Percentiles rank a stretch among this genome's conserved stretches.
Evolutionary conservation across 2,797 vertebrate species (phyloP).

Genomic region (Fistularia commersonii): DNA sequence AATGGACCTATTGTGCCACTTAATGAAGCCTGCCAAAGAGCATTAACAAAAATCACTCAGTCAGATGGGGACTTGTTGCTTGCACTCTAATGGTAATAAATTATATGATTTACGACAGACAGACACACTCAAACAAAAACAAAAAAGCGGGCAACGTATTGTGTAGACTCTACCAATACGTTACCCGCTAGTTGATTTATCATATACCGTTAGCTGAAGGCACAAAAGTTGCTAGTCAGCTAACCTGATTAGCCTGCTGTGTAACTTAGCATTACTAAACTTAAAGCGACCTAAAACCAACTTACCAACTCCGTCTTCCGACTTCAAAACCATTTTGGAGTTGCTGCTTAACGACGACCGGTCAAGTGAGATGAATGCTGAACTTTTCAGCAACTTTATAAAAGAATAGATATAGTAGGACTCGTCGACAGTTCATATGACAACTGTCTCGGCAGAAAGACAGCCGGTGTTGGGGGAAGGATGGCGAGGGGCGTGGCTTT

Average conservation of each 20-base stretch:
- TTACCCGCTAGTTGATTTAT: too few relatives aligned
- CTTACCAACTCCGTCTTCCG: slow-evolving; percentile 79
- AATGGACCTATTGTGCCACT: slow-evolving; percentile 57
- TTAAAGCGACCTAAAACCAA: slow-evolving; percentile 38
- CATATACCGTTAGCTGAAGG: neutral
- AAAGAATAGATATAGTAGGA: neutral
- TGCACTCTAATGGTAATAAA: neutral
- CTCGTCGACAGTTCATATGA: slow-evolving; percentile 15
- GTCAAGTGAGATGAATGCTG: neutral
- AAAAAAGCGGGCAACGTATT: too few relatives aligned
- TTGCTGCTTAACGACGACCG: neutral
- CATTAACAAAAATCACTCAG: slow-evolving; percentile 15
- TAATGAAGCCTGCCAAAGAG: slow-evolving; percentile 31
- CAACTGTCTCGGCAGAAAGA: slow-evolving; percentile 32
- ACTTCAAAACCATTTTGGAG: slow-evolving; percentile 73
- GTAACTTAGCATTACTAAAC: slow-evolving; percentile 12
- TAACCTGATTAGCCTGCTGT: slow-evolving; percentile 27
- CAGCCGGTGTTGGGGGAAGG: slow-evolving; percentile 33
- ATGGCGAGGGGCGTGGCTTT: slow-evolving; percentile 33
- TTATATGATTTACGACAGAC: neutral
- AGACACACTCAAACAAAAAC: slow-evolving; percentile 1
- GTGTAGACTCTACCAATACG: too few relatives aligned
- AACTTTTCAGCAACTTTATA: slow-evolving; percentile 7
- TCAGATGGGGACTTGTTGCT: slow-evolving; percentile 25
- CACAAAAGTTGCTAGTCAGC: slow-evolving; percentile 21